A percentile compares a stretch with the other conserved stretches of the same genome.
phyloP scores from a whole-genome alignment of 2,888 invertebrate genomes.

The Tinea semifulvella region DNA sequence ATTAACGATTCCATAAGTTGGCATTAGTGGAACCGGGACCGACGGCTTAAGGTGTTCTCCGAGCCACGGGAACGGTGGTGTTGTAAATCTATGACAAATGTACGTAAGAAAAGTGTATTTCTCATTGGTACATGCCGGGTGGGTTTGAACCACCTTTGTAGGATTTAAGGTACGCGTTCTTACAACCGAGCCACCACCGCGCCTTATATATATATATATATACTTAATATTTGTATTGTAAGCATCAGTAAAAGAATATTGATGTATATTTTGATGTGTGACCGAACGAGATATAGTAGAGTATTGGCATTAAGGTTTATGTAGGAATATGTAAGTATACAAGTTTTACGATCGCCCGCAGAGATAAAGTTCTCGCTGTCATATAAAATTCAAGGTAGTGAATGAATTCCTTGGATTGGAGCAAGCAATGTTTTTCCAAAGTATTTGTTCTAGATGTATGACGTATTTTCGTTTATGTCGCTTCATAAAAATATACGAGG shows the following conservation, averaged over 20 bases:
- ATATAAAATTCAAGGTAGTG: conserved; percentile 13
- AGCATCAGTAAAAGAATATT: not conserved
- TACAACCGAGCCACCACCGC: too few relatives aligned
- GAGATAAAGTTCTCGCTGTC: conserved; percentile 12
- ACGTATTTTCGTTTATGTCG: conserved; percentile 6
- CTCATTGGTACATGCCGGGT: too few relatives aligned
- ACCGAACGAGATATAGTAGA: not conserved
- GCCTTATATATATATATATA: too few relatives aligned
- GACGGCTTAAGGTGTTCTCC: too few relatives aligned
- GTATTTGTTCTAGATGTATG: conserved; percentile 7
- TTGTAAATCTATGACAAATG: too few relatives aligned
- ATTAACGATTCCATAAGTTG: too few relatives aligned
- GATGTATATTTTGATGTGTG: too few relatives aligned
- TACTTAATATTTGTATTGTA: not conserved
- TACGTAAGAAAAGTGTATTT: too few relatives aligned
- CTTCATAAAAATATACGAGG: conserved; percentile 5
- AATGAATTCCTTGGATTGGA: conserved; percentile 11
- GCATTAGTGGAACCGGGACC: too few relatives aligned
- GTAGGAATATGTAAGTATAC: conserved; percentile 11
- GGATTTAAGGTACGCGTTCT: too few relatives aligned
- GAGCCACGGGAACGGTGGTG: too few relatives aligned
- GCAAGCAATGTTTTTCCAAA: conserved; percentile 7
- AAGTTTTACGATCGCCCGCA: conserved; percentile 13
- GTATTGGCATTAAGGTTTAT: conserved; percentile 8
- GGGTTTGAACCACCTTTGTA: too few relatives aligned